These are phyloP conservation scores for Cryptosula pallasiana DNA, from an alignment of 2,888 invertebrate genomes.

Conservation along the genomic window DNA sequence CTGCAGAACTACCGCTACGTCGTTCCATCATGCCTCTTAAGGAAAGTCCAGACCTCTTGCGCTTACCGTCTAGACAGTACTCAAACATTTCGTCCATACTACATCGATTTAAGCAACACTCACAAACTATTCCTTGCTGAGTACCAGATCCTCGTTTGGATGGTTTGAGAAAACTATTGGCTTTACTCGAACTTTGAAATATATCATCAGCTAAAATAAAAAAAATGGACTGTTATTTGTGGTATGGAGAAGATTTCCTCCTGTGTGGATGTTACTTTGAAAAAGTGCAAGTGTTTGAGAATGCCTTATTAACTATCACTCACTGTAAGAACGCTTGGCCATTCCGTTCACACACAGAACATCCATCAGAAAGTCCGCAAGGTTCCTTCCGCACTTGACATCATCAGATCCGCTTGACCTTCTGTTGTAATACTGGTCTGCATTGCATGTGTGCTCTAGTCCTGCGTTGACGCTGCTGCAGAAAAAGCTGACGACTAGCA, in stretches of 20 bases:
- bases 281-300: too few species aligned
- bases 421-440: background rate
- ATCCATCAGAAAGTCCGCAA: background rate
- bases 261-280: too few species aligned
- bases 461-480: background rate
- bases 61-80: slow-evolving; percentile 17
- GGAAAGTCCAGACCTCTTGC: background rate
- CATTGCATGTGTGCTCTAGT: background rate
- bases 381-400: background rate
- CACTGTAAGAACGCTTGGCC: background rate
- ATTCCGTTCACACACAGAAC: background rate
- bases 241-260: too few species aligned
- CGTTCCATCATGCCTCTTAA: too few species aligned
- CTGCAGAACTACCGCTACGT: background rate
- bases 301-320: background rate
- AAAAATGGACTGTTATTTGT: background rate
- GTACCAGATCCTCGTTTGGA: background rate
- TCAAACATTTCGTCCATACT: slow-evolving; percentile 21
- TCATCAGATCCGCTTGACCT: background rate
- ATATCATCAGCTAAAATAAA: background rate
- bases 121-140: slow-evolving; percentile 26
- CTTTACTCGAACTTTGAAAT: background rate
- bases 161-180: background rate
- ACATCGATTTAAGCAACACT: slow-evolving; percentile 27
- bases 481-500: background rate